Evolutionary conservation across 1,140 invertebrate genomes (phyloP).

Genomic region (Aphaenogaster rudis): DNA sequence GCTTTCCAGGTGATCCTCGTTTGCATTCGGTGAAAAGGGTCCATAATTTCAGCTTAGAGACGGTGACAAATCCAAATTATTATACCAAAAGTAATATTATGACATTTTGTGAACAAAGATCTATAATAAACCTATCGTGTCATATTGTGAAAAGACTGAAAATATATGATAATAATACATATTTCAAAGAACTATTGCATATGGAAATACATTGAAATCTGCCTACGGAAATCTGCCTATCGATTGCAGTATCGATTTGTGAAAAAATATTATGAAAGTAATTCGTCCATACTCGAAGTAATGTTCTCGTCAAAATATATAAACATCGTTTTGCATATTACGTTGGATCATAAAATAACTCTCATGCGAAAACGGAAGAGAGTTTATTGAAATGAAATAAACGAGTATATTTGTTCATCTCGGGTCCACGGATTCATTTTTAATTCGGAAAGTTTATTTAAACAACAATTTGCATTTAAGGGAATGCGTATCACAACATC

Average conservation of each 20-base stretch:
- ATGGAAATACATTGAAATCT: conserved; percentile 12
- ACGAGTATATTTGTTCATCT: conserved; percentile 14
- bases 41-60: conserved; percentile 68
- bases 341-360: conserved; percentile 8
- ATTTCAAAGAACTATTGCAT: not conserved
- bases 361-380: conserved; percentile 9
- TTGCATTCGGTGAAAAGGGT: conserved; percentile 71
- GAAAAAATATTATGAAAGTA: conserved; percentile 18
- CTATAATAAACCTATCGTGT: not conserved
- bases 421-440: conserved; percentile 10
- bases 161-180: conserved; percentile 43
- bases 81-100: conserved; percentile 67
- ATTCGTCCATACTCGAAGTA: conserved; percentile 28
- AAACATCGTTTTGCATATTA: conserved; percentile 32
- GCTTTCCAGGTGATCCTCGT: conserved; percentile 64
- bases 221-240: conserved; percentile 13
- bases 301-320: conserved; percentile 32
- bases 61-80: conserved; percentile 69
- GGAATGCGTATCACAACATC: not conserved
- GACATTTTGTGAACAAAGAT: conserved; percentile 43
- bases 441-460: conserved; percentile 20
- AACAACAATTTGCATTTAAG: conserved; percentile 23
- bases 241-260: not conserved
- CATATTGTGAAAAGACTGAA: conserved; percentile 30
- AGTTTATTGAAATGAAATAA: conserved; percentile 31